phyloP scores from a whole-genome alignment of 2,797 vertebrate species.

The Hemitrygon akajei region DNA sequence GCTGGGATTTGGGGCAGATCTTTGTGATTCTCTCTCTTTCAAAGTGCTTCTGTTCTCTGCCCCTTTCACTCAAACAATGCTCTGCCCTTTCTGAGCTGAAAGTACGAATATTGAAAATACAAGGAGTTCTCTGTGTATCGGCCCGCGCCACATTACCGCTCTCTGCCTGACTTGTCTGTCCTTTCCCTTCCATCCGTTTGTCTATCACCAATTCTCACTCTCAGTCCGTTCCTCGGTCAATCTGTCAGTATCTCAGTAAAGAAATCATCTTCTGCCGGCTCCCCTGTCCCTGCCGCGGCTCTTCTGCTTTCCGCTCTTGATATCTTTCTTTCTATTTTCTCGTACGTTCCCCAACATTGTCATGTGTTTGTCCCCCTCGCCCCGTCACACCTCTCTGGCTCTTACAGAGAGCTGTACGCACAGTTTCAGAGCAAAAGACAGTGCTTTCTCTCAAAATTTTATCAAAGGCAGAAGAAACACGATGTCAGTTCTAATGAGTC shows the following conservation, averaged over 20 bases:
- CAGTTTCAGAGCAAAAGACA: background rate
- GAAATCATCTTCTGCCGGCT: no score
- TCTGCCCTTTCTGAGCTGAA: slow-evolving; percentile 54
- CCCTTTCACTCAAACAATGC: slow-evolving; percentile 55
- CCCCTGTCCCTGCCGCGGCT: no score
- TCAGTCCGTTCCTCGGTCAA: background rate
- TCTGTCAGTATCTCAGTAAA: no score
- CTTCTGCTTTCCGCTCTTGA: background rate
- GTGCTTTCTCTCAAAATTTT: background rate
- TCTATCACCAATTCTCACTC: background rate
- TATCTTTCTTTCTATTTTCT: background rate
- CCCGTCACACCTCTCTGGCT: background rate
- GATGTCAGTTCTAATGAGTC: background rate
- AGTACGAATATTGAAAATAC: slow-evolving; percentile 52
- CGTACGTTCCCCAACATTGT: background rate
- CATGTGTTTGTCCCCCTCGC: no score
- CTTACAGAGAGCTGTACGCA: background rate
- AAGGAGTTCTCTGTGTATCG: background rate
- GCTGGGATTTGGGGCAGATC: slow-evolving; percentile 35
- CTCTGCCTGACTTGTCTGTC: background rate
- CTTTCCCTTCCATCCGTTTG: background rate
- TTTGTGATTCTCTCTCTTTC: slow-evolving; percentile 56
- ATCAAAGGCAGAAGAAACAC: background rate
- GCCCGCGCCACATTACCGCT: background rate
- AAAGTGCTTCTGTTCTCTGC: slow-evolving; percentile 49